Evolutionary conservation across 2,113 vertebrate genomes (phyloP).

Genomic region (Tringa solitaria): DNA sequence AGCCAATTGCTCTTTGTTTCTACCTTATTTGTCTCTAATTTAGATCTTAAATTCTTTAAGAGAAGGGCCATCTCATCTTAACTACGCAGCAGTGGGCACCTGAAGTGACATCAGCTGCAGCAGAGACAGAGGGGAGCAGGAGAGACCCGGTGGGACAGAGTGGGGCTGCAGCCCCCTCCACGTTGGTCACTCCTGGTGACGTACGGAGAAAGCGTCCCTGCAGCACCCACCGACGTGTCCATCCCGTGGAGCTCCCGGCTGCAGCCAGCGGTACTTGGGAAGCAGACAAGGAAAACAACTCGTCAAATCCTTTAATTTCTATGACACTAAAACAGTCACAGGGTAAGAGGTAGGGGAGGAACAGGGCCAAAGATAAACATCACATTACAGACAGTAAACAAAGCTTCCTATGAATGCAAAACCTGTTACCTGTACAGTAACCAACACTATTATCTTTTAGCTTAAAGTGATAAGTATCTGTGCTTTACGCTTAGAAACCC

Average conservation of each 20-base stretch:
- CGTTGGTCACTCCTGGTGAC: fast-evolving
- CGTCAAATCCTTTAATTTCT: constrained; percentile 65
- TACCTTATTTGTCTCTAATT: not conserved
- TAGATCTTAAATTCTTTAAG: not conserved
- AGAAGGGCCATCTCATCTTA: not conserved
- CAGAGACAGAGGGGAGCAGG: fast-evolving
- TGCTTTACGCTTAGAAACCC: constrained; percentile 12
- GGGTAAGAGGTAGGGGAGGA: not conserved
- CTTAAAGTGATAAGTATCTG: not conserved
- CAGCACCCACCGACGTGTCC: fast-evolving
- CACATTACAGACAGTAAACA: constrained; percentile 45
- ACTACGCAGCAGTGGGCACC: not conserved
- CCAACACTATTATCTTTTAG: not conserved
- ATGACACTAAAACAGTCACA: constrained; percentile 42
- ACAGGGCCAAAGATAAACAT: constrained; percentile 3
- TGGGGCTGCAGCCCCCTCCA: not conserved
- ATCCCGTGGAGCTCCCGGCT: not conserved
- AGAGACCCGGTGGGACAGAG: fast-evolving
- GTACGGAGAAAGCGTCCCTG: fast-evolving
- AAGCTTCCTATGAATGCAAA: constrained; percentile 19
- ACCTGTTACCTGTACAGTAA: constrained; percentile 11
- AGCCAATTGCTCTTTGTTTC: not conserved
- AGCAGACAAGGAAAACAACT: constrained; percentile 18
- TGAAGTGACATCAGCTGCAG: not conserved
- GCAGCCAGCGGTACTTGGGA: not conserved